phyloP scores from a whole-genome alignment of 2,888 invertebrate species.

The Slavum lentiscoides region DNA sequence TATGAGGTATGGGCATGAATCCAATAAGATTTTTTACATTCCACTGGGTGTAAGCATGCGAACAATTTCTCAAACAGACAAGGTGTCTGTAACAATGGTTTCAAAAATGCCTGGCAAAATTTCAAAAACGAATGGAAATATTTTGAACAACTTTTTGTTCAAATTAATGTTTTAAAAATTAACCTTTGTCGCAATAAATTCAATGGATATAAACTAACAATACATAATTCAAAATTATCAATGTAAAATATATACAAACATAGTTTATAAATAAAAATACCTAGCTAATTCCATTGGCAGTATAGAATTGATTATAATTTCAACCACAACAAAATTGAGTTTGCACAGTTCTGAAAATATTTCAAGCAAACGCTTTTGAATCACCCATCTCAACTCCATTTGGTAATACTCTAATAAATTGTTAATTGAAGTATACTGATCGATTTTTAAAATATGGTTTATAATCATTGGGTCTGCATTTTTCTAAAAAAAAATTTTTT shows the following conservation, averaged over 20 bases:
- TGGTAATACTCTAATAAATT: constrained; percentile 91
- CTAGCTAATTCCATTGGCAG: constrained; percentile 88
- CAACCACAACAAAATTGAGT: constrained; percentile 78
- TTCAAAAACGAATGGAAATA: constrained; percentile 18
- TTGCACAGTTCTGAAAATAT: constrained; percentile 88
- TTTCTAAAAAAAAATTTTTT: constrained; percentile 66
- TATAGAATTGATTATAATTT: constrained; percentile 82
- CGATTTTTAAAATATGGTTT: constrained; percentile 70
- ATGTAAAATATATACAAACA: neutral
- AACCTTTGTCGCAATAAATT: neutral
- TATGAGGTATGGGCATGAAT: constrained; percentile 8
- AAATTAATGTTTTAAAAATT: neutral
- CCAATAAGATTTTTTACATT: constrained; percentile 34
- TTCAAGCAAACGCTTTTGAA: constrained; percentile 78
- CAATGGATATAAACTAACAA: neutral
- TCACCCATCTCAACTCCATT: constrained; percentile 89
- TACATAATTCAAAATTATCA: neutral
- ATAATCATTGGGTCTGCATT: constrained; percentile 90
- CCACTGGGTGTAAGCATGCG: constrained; percentile 1
- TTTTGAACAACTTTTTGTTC: constrained; percentile 3
- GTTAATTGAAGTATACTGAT: constrained; percentile 78
- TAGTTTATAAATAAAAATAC: constrained; percentile 59
- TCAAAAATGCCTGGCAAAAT: neutral
- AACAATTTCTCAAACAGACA: constrained; percentile 17
- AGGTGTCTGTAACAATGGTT: constrained; percentile 8